Evolutionary conservation across 92 coral and sea anemone genomes (phyloP).

Genomic region (Paramuricea clavata): DNA sequence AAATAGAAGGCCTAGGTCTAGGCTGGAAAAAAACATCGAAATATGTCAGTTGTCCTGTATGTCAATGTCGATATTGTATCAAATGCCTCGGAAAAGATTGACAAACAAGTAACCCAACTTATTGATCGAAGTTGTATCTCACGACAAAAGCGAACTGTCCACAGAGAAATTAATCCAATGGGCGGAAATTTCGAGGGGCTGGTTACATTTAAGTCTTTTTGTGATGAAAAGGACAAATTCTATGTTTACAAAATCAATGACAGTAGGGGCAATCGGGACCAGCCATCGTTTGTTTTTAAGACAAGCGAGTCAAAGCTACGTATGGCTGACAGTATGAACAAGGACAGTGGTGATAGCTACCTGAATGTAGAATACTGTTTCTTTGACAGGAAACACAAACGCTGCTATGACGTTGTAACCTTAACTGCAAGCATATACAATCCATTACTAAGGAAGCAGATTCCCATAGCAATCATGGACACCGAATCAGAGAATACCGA

Average conservation of each 20-base stretch:
- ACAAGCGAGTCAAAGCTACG: slow-evolving; percentile 55
- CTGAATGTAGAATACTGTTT: slow-evolving; percentile 69
- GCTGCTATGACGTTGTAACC: slow-evolving; percentile 58
- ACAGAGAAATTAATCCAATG: no score
- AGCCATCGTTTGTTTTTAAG: slow-evolving; percentile 73
- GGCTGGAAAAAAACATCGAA: no score
- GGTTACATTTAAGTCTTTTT: slow-evolving; percentile 68
- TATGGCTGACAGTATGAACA: slow-evolving; percentile 64
- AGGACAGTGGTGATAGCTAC: slow-evolving; percentile 44
- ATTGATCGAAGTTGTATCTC: no score
- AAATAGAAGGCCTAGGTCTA: no score
- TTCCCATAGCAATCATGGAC: slow-evolving; percentile 58
- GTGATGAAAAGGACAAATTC: slow-evolving; percentile 71
- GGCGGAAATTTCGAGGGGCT: slow-evolving; percentile 77
- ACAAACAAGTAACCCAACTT: no score
- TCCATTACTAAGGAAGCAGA: slow-evolving; percentile 52
- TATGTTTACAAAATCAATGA: slow-evolving; percentile 72
- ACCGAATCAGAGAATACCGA: slow-evolving; percentile 35
- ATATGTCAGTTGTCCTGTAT: no score
- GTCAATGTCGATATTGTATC: no score
- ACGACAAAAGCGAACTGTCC: no score
- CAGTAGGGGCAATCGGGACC: slow-evolving; percentile 68
- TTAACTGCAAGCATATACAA: slow-evolving; percentile 68
- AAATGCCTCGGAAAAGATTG: no score
- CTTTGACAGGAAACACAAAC: slow-evolving; percentile 73